Percentiles rank a stretch among this genome's conserved stretches.
Conservation (phyloP, 2,888 invertebrate species). For the Sinopyrophorus schimmeli region DNA sequence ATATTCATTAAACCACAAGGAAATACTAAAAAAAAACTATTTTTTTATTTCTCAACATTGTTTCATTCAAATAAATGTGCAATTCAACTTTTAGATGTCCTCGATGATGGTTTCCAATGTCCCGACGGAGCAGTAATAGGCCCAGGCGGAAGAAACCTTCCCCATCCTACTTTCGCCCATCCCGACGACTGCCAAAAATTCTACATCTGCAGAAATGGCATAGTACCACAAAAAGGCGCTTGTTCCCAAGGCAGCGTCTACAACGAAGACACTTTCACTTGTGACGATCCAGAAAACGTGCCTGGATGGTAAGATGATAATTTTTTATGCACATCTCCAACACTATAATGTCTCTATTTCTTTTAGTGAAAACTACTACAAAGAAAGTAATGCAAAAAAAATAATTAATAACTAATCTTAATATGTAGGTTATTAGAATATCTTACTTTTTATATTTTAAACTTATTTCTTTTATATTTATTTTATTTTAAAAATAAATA, state of each 20-base stretch:
- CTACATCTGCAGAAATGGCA: conserved; percentile 79
- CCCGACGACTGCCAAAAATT: conserved; percentile 81
- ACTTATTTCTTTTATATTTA: too few species aligned
- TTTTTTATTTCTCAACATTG: too few species aligned
- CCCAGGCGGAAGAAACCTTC: conserved; percentile 68
- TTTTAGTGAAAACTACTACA: conserved; percentile 50
- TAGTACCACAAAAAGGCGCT: conserved; percentile 74
- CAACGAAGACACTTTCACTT: conserved; percentile 75
- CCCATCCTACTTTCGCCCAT: conserved; percentile 79
- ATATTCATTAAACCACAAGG: too few species aligned
- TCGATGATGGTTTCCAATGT: conserved; percentile 78
- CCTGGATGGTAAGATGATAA: conserved; percentile 71
- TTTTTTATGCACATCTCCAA: neutral
- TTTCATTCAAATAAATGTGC: too few species aligned
- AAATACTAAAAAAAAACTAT: too few species aligned
- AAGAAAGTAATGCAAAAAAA: conserved; percentile 37
- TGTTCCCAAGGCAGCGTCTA: conserved; percentile 76
- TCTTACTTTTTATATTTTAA: neutral
- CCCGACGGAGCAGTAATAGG: conserved; percentile 70
- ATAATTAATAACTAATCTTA: conserved; percentile 6
- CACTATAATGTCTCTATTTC: neutral
- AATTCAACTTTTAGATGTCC: conserved; percentile 66
- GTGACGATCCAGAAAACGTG: conserved; percentile 76
- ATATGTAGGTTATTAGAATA: neutral
- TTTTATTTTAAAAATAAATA: conserved; percentile 12